These are phyloP conservation scores for Torymus tubicola DNA, from an alignment of 2,888 invertebrate species.

Conservation along the genomic window DNA sequence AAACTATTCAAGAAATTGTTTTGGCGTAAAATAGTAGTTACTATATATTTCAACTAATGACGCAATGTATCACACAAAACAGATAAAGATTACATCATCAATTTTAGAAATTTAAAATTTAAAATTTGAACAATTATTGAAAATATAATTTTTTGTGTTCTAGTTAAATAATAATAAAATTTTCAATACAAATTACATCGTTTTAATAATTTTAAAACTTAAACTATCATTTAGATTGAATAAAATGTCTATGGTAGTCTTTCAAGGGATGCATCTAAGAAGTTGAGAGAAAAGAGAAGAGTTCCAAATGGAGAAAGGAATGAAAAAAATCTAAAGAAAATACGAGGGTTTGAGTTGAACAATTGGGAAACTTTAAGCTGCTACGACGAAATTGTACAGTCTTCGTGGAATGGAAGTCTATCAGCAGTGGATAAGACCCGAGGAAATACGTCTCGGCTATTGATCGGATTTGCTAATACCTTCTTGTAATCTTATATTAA, in stretches of 20 bases:
- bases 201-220: too few species aligned
- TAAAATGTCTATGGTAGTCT: neutral
- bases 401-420: constrained; percentile 17
- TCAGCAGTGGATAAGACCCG: constrained; percentile 7
- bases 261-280: neutral
- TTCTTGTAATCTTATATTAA: constrained; percentile 36
- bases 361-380: constrained; percentile 29
- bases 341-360: constrained; percentile 2
- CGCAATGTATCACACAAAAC: too few species aligned
- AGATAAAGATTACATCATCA: too few species aligned
- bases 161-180: too few species aligned
- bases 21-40: too few species aligned
- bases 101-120: too few species aligned
- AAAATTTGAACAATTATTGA: too few species aligned
- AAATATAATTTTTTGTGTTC: too few species aligned
- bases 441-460: constrained; percentile 27
- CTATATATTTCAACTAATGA: too few species aligned
- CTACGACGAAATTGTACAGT: constrained; percentile 5
- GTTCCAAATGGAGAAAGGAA: neutral
- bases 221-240: too few species aligned
- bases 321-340: neutral
- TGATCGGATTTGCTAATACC: constrained; percentile 30
- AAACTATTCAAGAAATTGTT: too few species aligned
- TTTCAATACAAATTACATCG: too few species aligned
- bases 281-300: neutral